Conservation (phyloP, 2,113 vertebrate species). For the Corythaeola cristata region DNA sequence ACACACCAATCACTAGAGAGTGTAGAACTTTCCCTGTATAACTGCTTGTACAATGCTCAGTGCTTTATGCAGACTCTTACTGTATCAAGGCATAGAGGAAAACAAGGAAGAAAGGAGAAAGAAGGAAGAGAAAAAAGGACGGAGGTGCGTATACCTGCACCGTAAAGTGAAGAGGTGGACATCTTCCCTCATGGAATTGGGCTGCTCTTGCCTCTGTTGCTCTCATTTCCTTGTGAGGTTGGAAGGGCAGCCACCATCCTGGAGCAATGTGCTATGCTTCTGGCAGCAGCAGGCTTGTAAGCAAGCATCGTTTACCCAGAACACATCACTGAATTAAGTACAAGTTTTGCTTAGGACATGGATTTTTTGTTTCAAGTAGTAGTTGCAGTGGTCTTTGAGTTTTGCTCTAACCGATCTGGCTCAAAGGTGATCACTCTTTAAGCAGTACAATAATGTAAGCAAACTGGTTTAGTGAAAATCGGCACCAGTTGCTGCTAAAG, state of each 20-base stretch:
- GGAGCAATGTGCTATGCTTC: background rate
- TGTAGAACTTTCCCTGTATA: background rate
- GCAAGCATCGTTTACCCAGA: background rate
- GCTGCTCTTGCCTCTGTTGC: background rate
- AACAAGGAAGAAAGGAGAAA: background rate
- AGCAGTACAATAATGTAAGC: accelerated
- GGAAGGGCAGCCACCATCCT: background rate
- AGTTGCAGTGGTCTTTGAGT: background rate
- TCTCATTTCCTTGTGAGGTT: background rate
- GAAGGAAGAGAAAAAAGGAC: background rate
- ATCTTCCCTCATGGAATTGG: background rate
- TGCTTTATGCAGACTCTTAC: background rate
- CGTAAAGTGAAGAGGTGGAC: accelerated
- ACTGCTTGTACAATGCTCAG: background rate
- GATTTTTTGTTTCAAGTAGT: background rate
- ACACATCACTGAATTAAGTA: background rate
- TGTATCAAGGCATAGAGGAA: background rate
- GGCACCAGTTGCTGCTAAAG: background rate
- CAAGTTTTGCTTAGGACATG: background rate
- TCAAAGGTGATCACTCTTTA: background rate
- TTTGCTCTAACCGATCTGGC: background rate
- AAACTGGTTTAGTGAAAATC: background rate
- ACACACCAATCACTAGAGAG: background rate
- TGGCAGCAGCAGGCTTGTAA: background rate
- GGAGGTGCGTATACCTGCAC: background rate